Evolutionary conservation across 53 echinoderm and acorn worm genomes (phyloP).

Genomic region (Arbacia lixula): DNA sequence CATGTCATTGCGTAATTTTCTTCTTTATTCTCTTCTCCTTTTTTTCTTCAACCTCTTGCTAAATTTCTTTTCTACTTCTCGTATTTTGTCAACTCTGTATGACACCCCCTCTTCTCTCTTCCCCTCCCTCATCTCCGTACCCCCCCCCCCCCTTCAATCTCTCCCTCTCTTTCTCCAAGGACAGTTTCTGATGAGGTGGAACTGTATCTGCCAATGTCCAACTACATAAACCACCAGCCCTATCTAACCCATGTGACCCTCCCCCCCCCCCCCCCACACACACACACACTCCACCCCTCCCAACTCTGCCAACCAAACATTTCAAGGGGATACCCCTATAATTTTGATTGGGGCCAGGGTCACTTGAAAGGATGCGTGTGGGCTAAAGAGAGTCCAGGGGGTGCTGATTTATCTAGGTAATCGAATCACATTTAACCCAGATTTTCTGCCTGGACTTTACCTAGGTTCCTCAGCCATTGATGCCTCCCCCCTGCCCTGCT

Average conservation of each 20-base stretch:
- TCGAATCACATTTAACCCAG: conserved; percentile 34
- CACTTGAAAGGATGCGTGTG: background rate
- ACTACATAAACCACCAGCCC: too few relatives aligned
- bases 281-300: background rate
- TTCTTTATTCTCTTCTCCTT: too few relatives aligned
- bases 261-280: background rate
- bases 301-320: background rate
- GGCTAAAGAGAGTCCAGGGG: background rate
- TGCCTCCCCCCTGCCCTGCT: too few relatives aligned
- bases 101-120: background rate
- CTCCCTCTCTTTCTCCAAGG: background rate
- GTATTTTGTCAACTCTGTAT: background rate
- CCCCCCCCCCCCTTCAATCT: background rate
- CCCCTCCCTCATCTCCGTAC: background rate
- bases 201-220: too few relatives aligned
- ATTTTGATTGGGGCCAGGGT: background rate
- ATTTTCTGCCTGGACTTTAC: too few relatives aligned
- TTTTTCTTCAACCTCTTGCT: background rate
- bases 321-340: conserved; percentile 6
- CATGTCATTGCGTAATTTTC: too few relatives aligned
- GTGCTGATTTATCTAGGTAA: too few relatives aligned
- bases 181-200: too few relatives aligned
- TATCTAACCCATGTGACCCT: too few relatives aligned
- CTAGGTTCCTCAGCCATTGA: too few relatives aligned
- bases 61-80: background rate